Percentiles rank a stretch among this genome's conserved stretches.
Conservation (phyloP, 1,140 invertebrate species). For the Pseudobourletiella spinata region DNA sequence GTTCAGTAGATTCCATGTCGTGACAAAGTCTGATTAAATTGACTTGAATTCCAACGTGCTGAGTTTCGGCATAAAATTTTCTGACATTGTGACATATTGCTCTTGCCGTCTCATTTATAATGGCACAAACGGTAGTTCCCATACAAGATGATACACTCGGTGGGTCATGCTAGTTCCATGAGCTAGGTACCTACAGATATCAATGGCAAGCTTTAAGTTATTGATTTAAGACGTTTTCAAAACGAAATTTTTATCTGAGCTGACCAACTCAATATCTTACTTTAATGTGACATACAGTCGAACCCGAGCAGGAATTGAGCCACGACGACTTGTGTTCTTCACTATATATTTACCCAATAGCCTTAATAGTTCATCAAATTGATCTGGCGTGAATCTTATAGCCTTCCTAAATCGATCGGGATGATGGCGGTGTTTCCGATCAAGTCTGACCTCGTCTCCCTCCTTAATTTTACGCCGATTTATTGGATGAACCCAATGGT, state of each 20-base stretch:
- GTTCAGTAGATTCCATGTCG: slow-evolving; percentile 33
- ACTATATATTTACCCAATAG: not conserved
- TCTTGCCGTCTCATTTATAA: not conserved
- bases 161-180: not conserved
- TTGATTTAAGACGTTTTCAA: not conserved
- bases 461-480: too few relatives aligned
- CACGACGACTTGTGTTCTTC: not conserved
- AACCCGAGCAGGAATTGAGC: not conserved
- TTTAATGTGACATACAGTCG: not conserved
- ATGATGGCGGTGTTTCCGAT: too few relatives aligned
- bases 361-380: not conserved
- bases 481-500: too few relatives aligned
- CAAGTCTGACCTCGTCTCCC: too few relatives aligned
- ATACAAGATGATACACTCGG: not conserved
- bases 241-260: not conserved
- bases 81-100: not conserved
- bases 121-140: slow-evolving; percentile 2
- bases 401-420: too few relatives aligned
- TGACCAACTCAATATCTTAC: not conserved
- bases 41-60: not conserved
- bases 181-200: not conserved
- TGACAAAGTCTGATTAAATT: slow-evolving; percentile 1
- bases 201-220: not conserved
- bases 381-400: too few relatives aligned
- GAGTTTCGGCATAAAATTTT: not conserved